Base-by-base conservation (phyloP, 2,888 invertebrate genomes). In the Cephus rjabovi region DNA sequence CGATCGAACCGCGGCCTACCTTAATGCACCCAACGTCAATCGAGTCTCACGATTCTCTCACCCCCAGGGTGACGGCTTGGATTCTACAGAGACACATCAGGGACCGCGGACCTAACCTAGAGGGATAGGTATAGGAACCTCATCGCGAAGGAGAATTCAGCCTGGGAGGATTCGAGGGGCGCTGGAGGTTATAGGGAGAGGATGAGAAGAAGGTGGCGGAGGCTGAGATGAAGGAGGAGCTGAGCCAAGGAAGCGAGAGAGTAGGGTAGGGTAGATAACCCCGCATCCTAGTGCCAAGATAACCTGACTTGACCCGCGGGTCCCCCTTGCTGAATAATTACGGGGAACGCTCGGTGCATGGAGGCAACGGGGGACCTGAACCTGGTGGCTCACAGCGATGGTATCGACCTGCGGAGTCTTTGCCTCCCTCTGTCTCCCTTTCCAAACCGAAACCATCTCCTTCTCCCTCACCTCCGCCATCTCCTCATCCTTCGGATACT, bases 311-410 rank as follows among this genome's bases (percentile, higher is more conserved):
- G 87, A 87, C 86, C 87, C 86, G 82, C 82, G 84, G 86, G 86
- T 86, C 86, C 87, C 85, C 83, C 85, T 86, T 86, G 90, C 89
- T 91, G 90, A 91, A 91, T 91, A 91, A 91, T 91, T 91, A 90
- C 90, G 89, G 88, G 88, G 88, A 89, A 89, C 87, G 87, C 86
- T 84, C 84, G 83, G 76, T 76, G 77, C 70, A 30, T 73, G 78
- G 81, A 79, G 82, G 83, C 84, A 88, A 87, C 88, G 87, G 87
- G 88, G 87, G 87, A 89, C 88, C 89, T 88, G 88, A 89, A 90
- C 89, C 87, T 88, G 87, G 88, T 89, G 87, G 86, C 86, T 89
- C 87, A 88, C 85, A n/a, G 82, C 71, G 89, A 90, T 90, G 88
- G 85, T 89, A 90, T 90, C 90, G 90, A 89, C 89, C 89, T 89